Evolutionary conservation across 2,113 vertebrate species (phyloP).

Genomic region (Castor canadensis): DNA sequence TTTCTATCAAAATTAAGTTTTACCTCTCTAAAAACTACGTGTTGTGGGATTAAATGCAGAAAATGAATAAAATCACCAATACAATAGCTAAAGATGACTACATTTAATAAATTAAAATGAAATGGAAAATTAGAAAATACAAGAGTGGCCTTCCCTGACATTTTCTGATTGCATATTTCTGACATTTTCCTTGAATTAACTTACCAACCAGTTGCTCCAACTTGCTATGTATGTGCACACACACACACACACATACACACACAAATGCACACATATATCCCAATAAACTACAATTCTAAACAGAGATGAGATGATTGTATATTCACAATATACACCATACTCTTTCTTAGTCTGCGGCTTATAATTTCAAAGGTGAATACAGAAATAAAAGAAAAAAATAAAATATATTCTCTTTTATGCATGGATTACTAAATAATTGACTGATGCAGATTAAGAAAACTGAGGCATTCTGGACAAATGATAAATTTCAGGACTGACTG

Average conservation of each 20-base stretch:
- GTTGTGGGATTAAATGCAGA: neutral
- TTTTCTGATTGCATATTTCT: neutral
- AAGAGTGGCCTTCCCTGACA: neutral
- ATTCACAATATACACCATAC: neutral
- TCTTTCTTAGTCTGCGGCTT: neutral
- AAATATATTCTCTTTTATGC: neutral
- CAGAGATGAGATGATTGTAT: neutral
- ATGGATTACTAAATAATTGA: neutral
- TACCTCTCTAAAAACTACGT: neutral
- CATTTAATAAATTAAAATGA: slow-evolving; percentile 30
- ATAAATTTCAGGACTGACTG: neutral
- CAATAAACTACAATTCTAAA: neutral
- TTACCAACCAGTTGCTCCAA: neutral
- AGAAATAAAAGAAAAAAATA: neutral
- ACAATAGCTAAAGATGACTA: neutral
- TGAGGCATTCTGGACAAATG: neutral
- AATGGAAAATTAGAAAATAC: neutral
- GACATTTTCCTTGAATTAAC: neutral
- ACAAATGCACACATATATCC: neutral
- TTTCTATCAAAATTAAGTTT: slow-evolving; percentile 29
- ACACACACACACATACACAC: fast-evolving
- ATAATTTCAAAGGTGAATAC: neutral
- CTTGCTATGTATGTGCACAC: neutral
- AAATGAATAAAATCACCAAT: neutral
- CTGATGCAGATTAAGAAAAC: neutral